phyloP scores from a whole-genome alignment of 2,797 vertebrate species.

The Ciconia nigra region DNA sequence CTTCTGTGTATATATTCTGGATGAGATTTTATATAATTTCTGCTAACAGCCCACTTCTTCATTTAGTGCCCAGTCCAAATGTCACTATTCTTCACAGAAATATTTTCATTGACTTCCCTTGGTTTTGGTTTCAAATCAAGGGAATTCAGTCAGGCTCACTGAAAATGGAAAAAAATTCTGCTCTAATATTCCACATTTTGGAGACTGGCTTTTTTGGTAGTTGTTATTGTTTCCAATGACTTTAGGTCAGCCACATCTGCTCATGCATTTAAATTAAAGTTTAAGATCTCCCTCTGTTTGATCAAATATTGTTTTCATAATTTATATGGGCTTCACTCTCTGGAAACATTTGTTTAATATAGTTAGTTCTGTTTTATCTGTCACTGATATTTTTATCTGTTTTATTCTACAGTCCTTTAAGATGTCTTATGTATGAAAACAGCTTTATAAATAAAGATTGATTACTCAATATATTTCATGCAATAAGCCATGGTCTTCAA shows the following conservation, averaged over 20 bases:
- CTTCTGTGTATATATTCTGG: not conserved
- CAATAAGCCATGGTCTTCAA: slow-evolving; percentile 4
- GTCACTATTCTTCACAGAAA: not conserved
- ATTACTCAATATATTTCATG: slow-evolving; percentile 29
- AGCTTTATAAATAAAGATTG: slow-evolving; percentile 50
- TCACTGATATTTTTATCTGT: slow-evolving; percentile 48
- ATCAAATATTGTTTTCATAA: slow-evolving; percentile 58
- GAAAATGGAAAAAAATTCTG: not conserved
- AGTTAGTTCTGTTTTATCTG: slow-evolving; percentile 55
- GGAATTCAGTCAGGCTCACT: not conserved
- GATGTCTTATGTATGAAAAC: slow-evolving; percentile 28
- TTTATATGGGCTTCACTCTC: slow-evolving; percentile 25
- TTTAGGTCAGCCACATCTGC: slow-evolving; percentile 49
- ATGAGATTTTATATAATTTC: not conserved
- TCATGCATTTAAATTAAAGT: slow-evolving; percentile 70
- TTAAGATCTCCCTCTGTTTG: slow-evolving; percentile 46
- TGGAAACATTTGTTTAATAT: slow-evolving; percentile 45
- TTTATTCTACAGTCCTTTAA: slow-evolving; percentile 47
- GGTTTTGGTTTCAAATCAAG: not conserved
- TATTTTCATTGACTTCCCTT: not conserved
- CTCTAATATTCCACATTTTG: not conserved
- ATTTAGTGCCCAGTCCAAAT: not conserved
- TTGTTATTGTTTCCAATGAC: slow-evolving; percentile 5
- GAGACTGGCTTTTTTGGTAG: not conserved
- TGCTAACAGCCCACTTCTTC: not conserved